Evolutionary conservation across 2,888 invertebrate genomes (phyloP), one percentile per base, ranked within the genome.

Genomic region (Ceramica pisi): DNA sequence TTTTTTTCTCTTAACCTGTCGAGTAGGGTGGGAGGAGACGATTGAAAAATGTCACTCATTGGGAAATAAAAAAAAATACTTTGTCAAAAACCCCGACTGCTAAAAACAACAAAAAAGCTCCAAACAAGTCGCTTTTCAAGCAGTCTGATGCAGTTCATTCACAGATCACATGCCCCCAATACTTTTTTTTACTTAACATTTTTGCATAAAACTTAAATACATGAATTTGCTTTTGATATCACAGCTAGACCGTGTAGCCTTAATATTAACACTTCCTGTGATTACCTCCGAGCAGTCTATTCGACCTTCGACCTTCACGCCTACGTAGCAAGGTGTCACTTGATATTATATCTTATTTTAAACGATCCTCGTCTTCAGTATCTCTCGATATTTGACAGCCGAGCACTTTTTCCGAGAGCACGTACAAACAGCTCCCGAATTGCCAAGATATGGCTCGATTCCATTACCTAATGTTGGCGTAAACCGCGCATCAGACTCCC

Each of bases 381-480:
- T 67, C 67, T 75, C 62, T 26, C 63, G 53, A 74, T 72, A 72
- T 71, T 74, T 78, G 80, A 83, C 79, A 78, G 67, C 31, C 59
- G 48, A 69, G 71, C 72, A 68, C 53, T 73, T 73, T 67, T 71
- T 71, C 67, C 78, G 81, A 68, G 69, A 82, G 83, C 89, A 89
- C 89, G 89, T 90, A 89, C 88, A 76, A 75, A 75, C 53, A 75
- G 76, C 83, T 83, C 87, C 85, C 87, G 85, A 88, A 90, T 89
- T 86, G 85, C 87, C 86, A 85, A 89, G 89, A 92, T 91, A 91
- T 89, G 88, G 88, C 91, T 87, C 86, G 88, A 92, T 92, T 94
- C 94, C 94, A 94, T 95, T 94, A 94, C 91, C 91, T 92, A 93
- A 94, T 93, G 92, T 91, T 89, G 89, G 89, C 91, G 91, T 93